Evolutionary conservation across 2,113 vertebrate species (phyloP), one percentile per base, ranked within the genome.

Genomic region (Clarias magur): DNA sequence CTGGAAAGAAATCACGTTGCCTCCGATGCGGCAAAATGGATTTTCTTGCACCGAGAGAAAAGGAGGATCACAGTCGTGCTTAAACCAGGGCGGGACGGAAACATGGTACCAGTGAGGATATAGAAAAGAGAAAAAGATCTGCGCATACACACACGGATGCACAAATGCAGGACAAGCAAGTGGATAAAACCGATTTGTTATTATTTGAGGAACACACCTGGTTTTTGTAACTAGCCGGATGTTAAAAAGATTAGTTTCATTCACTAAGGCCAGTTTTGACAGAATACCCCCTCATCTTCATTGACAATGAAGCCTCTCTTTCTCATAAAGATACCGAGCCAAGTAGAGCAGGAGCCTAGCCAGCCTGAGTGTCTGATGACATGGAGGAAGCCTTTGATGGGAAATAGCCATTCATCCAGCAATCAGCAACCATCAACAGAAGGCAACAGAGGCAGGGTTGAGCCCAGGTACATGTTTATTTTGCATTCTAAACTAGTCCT

Each of bases 341-440:
- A 84, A 88, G 82, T 85, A 83, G 83, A 83, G 70, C 53, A 68
- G 83, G 88, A 73, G 27, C 53, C 17, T 80, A 67, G n/a, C 82
- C 83, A 81, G 76, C 83, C 42, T 82, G 80, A 38, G 56, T 67
- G 88, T 85, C 68, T 78, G 63, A 88, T 80, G 82, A 62, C 76
- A 54, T 34, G 42, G 38, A 63, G 23, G 16, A 78, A 65, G 65
- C 70, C 73, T 87, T 73, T 87, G 88, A 87, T 85, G 91, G 82
- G 88, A 57, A 84, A 88, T 72, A 54, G 76, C 89, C 79, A 92
- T 93, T 91, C 88, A 85, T 73, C 85, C 56, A 63, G 62, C 88
- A 91, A 92, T 92, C 62, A 86, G 72, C 85, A 85, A 65, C 90
- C 92, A 92, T 91, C 92, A 92, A 68, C 82, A 63, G 67, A 83